Evolutionary conservation across 2,113 vertebrate genomes (phyloP), one percentile per base, ranked within the genome.

Genomic region (Neomonachus schauinslandi): DNA sequence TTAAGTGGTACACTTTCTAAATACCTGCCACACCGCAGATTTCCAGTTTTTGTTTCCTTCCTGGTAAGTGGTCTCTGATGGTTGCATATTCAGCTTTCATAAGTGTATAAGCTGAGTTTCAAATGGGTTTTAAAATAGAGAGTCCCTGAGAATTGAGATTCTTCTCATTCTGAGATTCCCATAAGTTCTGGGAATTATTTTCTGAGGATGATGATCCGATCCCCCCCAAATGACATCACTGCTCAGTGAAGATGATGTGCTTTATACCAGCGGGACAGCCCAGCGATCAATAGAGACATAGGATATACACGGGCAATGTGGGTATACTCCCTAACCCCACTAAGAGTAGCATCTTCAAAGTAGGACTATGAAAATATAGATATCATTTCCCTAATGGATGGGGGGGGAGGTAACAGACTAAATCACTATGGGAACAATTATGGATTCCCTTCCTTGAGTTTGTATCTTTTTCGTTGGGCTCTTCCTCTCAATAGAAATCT

Each of bases 391-490:
- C 65, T 93, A 71, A 33, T 79, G 61, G 6, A 21, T 71, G 33
- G 22, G 4, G 26, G 15, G 14, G 80, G 72, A 96, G 82, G 59
- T 46, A 97, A 79, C 59, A 69, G n/a, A 76, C 39, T 74, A 74
- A 97, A 81, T 92, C 65, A 69, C 46, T 51, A 83, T 93, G 69
- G 59, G 46, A 95, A 96, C 19, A 82, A 18, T 42, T 51, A 82
- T n/a, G 31, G 46, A 63, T 87, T 92, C 86, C 33, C 76, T 87
- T 69, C 59, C 55, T 88, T 88, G 57, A 65, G 57, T 93, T 28
- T 91, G 39, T 69, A 9, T 94, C 74, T 55, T 59, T 65, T 83
- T 77, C 88, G 76, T 55, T 61, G 46, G 13, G 11, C n/a, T 90
- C n/a, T 94, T 85, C 65, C 39, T 95, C 39, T 72, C 92, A 88